phyloP scores from a whole-genome alignment of 1,140 invertebrate species.

The Trialeurodes vaporariorum region DNA sequence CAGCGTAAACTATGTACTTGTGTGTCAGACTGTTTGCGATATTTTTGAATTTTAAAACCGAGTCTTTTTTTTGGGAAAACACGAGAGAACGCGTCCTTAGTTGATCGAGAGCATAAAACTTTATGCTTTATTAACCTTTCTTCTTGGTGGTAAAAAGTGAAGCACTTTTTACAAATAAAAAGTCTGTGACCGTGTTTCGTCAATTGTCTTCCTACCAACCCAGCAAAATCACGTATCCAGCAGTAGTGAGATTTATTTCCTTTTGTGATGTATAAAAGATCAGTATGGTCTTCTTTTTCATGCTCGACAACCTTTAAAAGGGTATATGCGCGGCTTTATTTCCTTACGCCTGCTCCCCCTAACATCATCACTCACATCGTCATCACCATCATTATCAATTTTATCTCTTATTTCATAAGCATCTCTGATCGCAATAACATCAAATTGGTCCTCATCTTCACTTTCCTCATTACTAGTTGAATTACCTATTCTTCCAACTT shows the following conservation, averaged over 20 bases:
- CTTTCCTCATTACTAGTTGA: too few relatives aligned
- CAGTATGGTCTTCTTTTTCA: not conserved
- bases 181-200: not conserved
- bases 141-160: not conserved
- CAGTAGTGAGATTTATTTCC: not conserved
- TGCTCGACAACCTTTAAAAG: not conserved
- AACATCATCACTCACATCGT: not conserved
- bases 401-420: too few relatives aligned
- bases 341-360: not conserved
- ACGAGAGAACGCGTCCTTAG: not conserved
- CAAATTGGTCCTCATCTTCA: not conserved
- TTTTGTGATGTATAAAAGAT: not conserved
- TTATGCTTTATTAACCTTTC: not conserved
- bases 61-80: not conserved
- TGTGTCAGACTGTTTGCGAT: not conserved
- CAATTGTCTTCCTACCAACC: not conserved
- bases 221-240: not conserved
- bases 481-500: too few relatives aligned
- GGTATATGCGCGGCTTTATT: not conserved
- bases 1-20: not conserved
- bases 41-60: not conserved
- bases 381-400: not conserved
- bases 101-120: not conserved
- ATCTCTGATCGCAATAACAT: too few relatives aligned
- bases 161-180: not conserved